Conservation (phyloP, 1,140 invertebrate genomes). For the Drosophila pallidifrons region DNA sequence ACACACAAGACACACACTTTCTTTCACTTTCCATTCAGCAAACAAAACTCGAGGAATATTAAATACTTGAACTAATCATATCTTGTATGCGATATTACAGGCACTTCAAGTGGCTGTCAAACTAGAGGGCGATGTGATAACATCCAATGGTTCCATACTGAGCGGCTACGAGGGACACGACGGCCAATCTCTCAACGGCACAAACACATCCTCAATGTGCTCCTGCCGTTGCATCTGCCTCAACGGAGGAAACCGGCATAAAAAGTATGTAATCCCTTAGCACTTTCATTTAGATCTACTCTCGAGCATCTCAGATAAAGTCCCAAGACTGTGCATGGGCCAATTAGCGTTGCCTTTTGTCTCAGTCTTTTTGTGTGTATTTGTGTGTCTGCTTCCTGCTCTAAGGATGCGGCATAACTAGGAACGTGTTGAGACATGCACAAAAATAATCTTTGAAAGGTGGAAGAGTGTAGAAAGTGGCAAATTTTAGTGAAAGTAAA, state of each 20-base stretch:
- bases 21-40: conserved; percentile 31
- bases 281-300: conserved; percentile 23
- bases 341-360: conserved; percentile 35
- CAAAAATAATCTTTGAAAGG: neutral
- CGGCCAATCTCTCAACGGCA: conserved; percentile 87
- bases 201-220: conserved; percentile 91
- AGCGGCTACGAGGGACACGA: conserved; percentile 88
- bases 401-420: neutral
- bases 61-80: conserved; percentile 1
- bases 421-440: neutral
- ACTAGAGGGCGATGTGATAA: conserved; percentile 98
- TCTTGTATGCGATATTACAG: conserved; percentile 85
- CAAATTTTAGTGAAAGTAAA: too few relatives aligned
- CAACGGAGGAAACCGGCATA: conserved; percentile 87
- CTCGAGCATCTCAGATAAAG: conserved; percentile 8
- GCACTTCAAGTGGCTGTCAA: conserved; percentile 94
- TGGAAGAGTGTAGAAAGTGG: neutral
- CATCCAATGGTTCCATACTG: conserved; percentile 93
- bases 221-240: conserved; percentile 91
- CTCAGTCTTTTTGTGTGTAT: neutral
- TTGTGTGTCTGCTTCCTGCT: conserved; percentile 10
- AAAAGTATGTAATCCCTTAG: conserved; percentile 80
- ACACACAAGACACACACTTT: conserved; percentile 11
- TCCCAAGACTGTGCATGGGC: conserved; percentile 22
- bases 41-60: neutral